Evolutionary conservation across 2,113 vertebrate species (phyloP).

Genomic region (Apaloderma vittatum): DNA sequence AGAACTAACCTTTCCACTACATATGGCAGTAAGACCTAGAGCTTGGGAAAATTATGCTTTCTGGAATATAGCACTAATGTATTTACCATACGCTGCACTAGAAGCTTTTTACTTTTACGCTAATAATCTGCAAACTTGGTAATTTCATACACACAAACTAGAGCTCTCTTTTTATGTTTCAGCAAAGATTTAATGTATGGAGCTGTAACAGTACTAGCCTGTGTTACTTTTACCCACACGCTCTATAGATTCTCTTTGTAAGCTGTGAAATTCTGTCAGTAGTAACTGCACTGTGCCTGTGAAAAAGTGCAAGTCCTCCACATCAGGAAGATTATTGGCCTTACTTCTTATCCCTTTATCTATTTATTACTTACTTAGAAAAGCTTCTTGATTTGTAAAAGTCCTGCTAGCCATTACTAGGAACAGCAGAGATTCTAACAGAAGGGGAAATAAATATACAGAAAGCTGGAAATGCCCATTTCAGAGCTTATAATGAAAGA

Average conservation of each 20-base stretch:
- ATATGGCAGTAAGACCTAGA: constrained; percentile 54
- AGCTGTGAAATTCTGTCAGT: not conserved
- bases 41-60: constrained; percentile 43
- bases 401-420: not conserved
- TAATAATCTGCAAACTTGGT: constrained; percentile 42
- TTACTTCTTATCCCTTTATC: not conserved
- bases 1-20: constrained; percentile 26
- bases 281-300: not conserved
- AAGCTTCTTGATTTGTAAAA: not conserved
- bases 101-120: not conserved
- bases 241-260: not conserved
- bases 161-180: not conserved
- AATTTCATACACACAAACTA: constrained; percentile 1
- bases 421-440: not conserved
- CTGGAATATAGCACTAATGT: constrained; percentile 34
- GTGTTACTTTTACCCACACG: not conserved
- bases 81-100: constrained; percentile 13
- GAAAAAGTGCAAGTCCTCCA: not conserved
- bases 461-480: not conserved
- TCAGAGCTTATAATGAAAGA: not conserved
- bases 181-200: not conserved
- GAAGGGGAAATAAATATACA: not conserved
- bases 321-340: not conserved
- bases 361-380: not conserved
- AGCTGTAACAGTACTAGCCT: not conserved